Percentiles rank a stretch among this genome's conserved stretches.
Evolutionary conservation across 2,113 vertebrate species (phyloP).

Genomic region (Ictalurus furcatus): DNA sequence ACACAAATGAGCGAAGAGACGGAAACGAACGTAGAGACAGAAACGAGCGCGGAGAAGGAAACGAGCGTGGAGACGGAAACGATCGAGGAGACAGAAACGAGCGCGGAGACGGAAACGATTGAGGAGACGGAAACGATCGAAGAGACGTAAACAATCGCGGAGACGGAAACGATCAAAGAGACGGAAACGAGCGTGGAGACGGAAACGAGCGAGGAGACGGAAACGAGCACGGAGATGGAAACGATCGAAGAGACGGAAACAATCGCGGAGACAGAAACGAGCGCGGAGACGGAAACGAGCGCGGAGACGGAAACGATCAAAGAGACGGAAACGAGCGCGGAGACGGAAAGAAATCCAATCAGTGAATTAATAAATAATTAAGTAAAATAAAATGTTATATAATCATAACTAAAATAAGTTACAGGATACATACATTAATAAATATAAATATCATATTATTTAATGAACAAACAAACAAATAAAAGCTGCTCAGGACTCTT

Average conservation of each 20-base stretch:
- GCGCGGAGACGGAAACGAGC: background rate
- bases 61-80: background rate
- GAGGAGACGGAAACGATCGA: background rate
- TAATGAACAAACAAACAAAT: background rate
- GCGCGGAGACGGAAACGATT: background rate
- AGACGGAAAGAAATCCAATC: too few species aligned
- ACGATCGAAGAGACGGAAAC: background rate
- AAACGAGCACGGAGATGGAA: background rate
- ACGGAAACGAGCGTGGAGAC: background rate
- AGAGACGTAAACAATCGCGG: background rate
- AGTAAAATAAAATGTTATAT: too few species aligned
- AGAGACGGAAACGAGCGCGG: too few species aligned
- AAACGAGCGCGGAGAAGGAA: background rate
- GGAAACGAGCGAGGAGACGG: background rate
- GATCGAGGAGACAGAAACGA: background rate
- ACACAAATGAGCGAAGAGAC: background rate
- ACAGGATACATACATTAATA: too few species aligned
- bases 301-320: too few species aligned
- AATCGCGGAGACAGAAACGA: background rate
- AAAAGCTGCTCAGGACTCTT: background rate
- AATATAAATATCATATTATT: background rate
- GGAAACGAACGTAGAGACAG: background rate
- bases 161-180: background rate
- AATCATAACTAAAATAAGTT: too few species aligned
- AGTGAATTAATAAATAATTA: too few species aligned